These are phyloP conservation scores for Taurulus bubalis DNA, from an alignment of 2,113 vertebrate genomes.

Conservation along the genomic window DNA sequence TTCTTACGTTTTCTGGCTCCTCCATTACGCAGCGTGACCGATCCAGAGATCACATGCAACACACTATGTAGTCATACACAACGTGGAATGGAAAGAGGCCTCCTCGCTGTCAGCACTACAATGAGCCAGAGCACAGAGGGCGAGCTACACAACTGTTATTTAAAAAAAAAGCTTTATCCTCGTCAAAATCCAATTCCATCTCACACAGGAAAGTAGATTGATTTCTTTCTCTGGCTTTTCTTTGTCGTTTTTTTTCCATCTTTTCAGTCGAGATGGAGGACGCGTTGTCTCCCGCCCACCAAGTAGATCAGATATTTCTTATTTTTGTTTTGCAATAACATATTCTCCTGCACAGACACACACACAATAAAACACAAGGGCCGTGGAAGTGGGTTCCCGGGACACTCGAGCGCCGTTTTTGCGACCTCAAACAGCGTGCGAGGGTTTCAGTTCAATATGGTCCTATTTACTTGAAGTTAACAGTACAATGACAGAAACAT, in stretches of 20 bases:
- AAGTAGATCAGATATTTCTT: constrained; percentile 55
- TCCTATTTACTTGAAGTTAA: constrained; percentile 35
- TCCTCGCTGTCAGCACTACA: constrained; percentile 6
- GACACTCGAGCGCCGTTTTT: background rate
- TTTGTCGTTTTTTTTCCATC: constrained; percentile 47
- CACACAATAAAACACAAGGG: constrained; percentile 31
- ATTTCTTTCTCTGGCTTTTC: constrained; percentile 54
- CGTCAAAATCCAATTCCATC: constrained; percentile 65
- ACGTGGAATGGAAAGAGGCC: background rate
- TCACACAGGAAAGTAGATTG: constrained; percentile 51
- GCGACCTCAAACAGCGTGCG: constrained; percentile 7
- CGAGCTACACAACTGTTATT: background rate
- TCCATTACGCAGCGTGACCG: background rate
- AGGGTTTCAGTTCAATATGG: background rate
- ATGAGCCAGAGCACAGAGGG: background rate
- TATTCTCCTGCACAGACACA: constrained; percentile 26
- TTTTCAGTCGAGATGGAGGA: constrained; percentile 35
- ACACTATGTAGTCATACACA: background rate
- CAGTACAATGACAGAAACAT: background rate
- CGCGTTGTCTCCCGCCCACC: constrained; percentile 38
- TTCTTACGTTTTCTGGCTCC: background rate
- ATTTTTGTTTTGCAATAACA: constrained; percentile 60
- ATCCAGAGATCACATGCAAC: background rate
- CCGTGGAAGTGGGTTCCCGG: background rate
- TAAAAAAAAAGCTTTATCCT: constrained; percentile 41